Evolutionary conservation across 2,797 vertebrate genomes (phyloP).

Genomic region (Typhlichthys subterraneus): DNA sequence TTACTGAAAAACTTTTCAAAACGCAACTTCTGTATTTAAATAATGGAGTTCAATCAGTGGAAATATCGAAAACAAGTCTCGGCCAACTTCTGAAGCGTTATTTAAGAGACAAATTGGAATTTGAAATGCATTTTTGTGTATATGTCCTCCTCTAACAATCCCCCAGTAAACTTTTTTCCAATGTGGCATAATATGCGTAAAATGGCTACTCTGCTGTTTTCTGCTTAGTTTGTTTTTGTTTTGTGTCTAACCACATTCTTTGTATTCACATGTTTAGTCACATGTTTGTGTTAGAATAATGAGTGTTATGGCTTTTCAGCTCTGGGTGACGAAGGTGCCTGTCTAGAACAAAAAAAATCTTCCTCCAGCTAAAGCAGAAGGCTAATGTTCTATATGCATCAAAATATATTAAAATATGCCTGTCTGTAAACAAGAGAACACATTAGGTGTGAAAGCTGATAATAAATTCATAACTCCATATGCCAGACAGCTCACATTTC

Average conservation of each 20-base stretch:
- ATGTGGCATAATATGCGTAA: neutral
- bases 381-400: conserved; percentile 46
- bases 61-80: no score
- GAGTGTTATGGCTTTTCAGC: conserved; percentile 20
- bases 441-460: conserved; percentile 48
- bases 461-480: conserved; percentile 49
- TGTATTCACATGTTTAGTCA: conserved; percentile 11
- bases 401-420: conserved; percentile 51
- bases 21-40: no score
- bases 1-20: conserved; percentile 51
- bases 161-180: no score
- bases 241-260: conserved; percentile 5
- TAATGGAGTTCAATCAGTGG: no score
- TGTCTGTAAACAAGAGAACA: conserved; percentile 44
- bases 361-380: conserved; percentile 12
- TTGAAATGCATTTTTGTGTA: no score
- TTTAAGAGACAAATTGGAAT: no score
- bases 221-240: no score
- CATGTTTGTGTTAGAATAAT: conserved; percentile 15
- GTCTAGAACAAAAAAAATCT: conserved; percentile 8
- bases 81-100: no score
- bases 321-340: conserved; percentile 15
- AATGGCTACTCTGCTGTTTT: no score
- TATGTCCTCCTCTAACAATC: no score
- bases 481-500: conserved; percentile 45